Evolutionary conservation across 1,140 invertebrate species (phyloP).

Genomic region (Trissolcus basalis): DNA sequence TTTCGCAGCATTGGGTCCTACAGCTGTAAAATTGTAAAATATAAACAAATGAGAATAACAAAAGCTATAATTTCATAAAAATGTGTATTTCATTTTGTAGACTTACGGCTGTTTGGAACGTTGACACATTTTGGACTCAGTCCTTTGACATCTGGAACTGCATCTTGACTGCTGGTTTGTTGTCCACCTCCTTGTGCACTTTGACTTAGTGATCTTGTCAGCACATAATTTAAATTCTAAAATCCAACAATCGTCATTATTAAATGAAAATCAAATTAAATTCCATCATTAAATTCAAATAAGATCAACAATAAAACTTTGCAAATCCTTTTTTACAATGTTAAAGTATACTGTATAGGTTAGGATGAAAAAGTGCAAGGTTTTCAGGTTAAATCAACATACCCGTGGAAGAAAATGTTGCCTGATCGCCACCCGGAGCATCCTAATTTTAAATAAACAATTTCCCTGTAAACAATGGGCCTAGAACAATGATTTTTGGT

Average conservation of each 20-base stretch:
- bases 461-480: too few species aligned
- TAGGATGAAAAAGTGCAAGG: too few species aligned
- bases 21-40: conserved; percentile 63
- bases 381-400: too few species aligned
- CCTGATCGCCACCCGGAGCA: too few species aligned
- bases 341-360: too few species aligned
- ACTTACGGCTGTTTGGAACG: conserved; percentile 75
- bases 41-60: conserved; percentile 9
- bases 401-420: too few species aligned
- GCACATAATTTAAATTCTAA: not conserved
- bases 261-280: too few species aligned
- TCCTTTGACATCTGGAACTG: conserved; percentile 78
- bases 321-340: too few species aligned
- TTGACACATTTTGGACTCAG: conserved; percentile 80
- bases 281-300: too few species aligned
- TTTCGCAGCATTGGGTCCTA: conserved; percentile 85
- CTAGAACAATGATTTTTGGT: not conserved
- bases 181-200: not conserved
- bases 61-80: not conserved
- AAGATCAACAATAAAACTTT: too few species aligned
- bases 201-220: not conserved
- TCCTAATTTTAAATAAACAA: too few species aligned
- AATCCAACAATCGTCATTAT: too few species aligned
- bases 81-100: not conserved
- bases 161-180: not conserved